Percentiles rank a stretch among this genome's conserved stretches.
These are phyloP conservation scores for Hypanus sabinus DNA, from an alignment of 2,113 vertebrate genomes.

Conservation along the genomic window DNA sequence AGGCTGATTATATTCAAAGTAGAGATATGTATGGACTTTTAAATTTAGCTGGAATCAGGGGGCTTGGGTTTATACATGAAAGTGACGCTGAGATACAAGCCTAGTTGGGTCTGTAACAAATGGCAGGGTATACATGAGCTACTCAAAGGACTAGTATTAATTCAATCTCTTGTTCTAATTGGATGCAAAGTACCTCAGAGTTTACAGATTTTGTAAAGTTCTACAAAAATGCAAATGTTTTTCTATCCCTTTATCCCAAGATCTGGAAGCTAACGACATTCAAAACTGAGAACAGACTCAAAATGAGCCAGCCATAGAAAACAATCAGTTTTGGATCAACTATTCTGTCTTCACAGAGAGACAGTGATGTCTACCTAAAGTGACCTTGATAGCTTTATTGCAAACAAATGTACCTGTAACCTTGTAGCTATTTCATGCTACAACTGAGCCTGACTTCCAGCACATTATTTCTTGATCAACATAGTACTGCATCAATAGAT, in stretches of 20 bases:
- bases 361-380: background rate
- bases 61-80: too few species aligned
- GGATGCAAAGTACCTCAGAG: background rate
- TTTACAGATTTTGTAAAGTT: background rate
- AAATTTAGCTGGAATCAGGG: too few species aligned
- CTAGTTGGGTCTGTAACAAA: too few species aligned
- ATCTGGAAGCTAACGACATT: background rate
- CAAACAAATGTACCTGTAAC: background rate
- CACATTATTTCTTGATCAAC: background rate
- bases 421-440: slow-evolving; percentile 19
- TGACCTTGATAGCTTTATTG: slow-evolving; percentile 2
- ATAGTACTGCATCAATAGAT: background rate
- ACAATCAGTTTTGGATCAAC: slow-evolving; percentile 9
- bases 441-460: slow-evolving; percentile 6
- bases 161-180: too few species aligned
- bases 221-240: background rate
- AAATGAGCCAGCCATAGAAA: background rate
- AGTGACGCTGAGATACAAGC: too few species aligned
- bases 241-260: background rate
- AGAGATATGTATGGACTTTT: too few species aligned
- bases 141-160: too few species aligned
- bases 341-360: background rate
- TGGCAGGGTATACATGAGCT: too few species aligned
- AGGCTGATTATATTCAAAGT: too few species aligned
- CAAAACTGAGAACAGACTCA: background rate